Conservation (phyloP, 2,888 invertebrate genomes). For the Aspidiotus destructor region DNA sequence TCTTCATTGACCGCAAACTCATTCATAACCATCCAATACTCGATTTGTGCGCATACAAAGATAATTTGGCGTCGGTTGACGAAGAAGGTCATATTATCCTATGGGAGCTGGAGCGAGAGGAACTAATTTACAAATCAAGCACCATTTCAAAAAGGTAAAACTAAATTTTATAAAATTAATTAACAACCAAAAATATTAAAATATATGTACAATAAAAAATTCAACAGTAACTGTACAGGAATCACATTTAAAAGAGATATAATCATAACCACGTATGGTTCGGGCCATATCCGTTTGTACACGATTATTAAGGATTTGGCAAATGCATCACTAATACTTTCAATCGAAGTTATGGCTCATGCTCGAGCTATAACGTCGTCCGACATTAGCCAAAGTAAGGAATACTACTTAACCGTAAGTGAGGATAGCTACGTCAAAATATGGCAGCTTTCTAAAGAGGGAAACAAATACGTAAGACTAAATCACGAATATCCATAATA, state of each 20-base stretch:
- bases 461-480: slow-evolving; percentile 27
- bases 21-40: slow-evolving; percentile 38
- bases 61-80: slow-evolving; percentile 39
- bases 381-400: slow-evolving; percentile 38
- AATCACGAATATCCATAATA: slow-evolving; percentile 31
- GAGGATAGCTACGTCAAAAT: slow-evolving; percentile 40
- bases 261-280: slow-evolving; percentile 39
- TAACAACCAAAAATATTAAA: slow-evolving; percentile 5
- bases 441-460: slow-evolving; percentile 38
- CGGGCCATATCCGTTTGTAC: slow-evolving; percentile 39
- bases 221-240: slow-evolving; percentile 30
- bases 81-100: slow-evolving; percentile 38
- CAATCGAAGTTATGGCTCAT: slow-evolving; percentile 39
- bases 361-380: slow-evolving; percentile 39
- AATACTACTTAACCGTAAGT: slow-evolving; percentile 38
- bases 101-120: slow-evolving; percentile 38
- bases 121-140: slow-evolving; percentile 34
- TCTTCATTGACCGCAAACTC: slow-evolving; percentile 38
- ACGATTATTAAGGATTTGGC: slow-evolving; percentile 22
- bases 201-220: not conserved
- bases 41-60: slow-evolving; percentile 37
- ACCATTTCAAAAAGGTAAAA: slow-evolving; percentile 36
- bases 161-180: slow-evolving; percentile 3
- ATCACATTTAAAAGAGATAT: slow-evolving; percentile 34
- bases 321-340: slow-evolving; percentile 34